These are phyloP conservation scores for Drosophila tristis DNA, from an alignment of 1,140 invertebrate species.

Conservation along the genomic window DNA sequence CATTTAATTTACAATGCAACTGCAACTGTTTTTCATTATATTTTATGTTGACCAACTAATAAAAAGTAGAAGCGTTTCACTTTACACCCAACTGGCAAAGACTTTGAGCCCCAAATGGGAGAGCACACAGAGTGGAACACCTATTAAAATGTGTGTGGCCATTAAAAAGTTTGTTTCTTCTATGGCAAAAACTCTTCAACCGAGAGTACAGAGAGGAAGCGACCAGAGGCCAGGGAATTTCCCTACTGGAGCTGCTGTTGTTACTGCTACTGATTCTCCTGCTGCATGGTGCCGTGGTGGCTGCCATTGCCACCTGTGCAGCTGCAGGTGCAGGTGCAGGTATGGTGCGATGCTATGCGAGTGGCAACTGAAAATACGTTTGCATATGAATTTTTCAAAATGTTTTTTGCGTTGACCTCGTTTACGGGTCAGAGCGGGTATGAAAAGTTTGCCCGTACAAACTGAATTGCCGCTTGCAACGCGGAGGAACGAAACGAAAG, in stretches of 20 bases:
- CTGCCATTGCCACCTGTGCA: slow-evolving; percentile 72
- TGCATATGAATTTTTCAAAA: slow-evolving; percentile 83
- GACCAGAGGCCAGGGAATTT: not conserved
- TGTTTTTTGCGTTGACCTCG: slow-evolving; percentile 79
- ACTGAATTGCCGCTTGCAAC: slow-evolving; percentile 76
- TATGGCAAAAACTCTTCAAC: slow-evolving; percentile 8
- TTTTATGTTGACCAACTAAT: slow-evolving; percentile 59
- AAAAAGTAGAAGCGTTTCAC: slow-evolving; percentile 56
- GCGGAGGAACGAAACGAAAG: slow-evolving; percentile 17
- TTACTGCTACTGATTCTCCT: slow-evolving; percentile 27
- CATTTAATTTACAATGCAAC: slow-evolving; percentile 50
- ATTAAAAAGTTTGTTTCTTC: slow-evolving; percentile 73
- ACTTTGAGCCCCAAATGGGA: slow-evolving; percentile 47
- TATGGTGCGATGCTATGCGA: too few species aligned
- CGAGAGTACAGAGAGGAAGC: not conserved
- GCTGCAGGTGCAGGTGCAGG: slow-evolving; percentile 47
- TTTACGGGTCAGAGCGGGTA: slow-evolving; percentile 77
- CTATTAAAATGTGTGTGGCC: slow-evolving; percentile 71
- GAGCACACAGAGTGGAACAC: slow-evolving; percentile 41
- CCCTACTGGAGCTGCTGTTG: slow-evolving; percentile 2
- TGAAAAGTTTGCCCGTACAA: slow-evolving; percentile 77
- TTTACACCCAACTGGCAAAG: slow-evolving; percentile 52
- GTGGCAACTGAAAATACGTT: slow-evolving; percentile 73
- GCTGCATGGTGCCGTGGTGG: slow-evolving; percentile 49
- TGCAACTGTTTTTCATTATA: slow-evolving; percentile 45